These are phyloP conservation scores for Drosophila melanica DNA, from an alignment of 1,140 invertebrate species.

Conservation along the genomic window DNA sequence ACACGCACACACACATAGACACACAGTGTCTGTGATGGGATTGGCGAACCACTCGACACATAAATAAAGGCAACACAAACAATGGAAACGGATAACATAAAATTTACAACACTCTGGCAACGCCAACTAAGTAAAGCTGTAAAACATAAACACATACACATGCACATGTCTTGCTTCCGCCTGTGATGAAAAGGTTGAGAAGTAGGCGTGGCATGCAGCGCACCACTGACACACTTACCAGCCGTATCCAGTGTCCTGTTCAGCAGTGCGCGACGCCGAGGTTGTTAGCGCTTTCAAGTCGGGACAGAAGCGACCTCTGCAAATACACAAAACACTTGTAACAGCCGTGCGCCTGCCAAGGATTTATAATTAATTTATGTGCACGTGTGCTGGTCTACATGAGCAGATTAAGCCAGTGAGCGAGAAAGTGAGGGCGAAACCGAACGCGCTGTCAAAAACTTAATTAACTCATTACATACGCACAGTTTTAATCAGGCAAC, in stretches of 20 bases:
- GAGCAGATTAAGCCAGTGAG: background rate
- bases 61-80: constrained; percentile 74
- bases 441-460: constrained; percentile 68
- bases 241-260: constrained; percentile 12
- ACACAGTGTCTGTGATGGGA: constrained; percentile 7
- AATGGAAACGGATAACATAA: constrained; percentile 80
- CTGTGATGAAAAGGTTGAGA: constrained; percentile 70
- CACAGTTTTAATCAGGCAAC: constrained; percentile 78
- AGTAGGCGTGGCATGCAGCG: constrained; percentile 54
- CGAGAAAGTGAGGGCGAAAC: constrained; percentile 12
- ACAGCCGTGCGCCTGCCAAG: constrained; percentile 48
- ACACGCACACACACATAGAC: background rate
- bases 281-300: constrained; percentile 47
- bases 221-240: constrained; percentile 73
- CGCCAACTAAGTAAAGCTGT: constrained; percentile 56
- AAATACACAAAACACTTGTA: constrained; percentile 81
- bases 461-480: constrained; percentile 84
- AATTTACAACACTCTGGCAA: constrained; percentile 73
- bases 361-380: constrained; percentile 82
- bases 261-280: constrained; percentile 5
- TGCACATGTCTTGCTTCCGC: constrained; percentile 45
- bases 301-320: constrained; percentile 59
- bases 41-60: constrained; percentile 44
- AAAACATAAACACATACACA: constrained; percentile 35
- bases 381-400: constrained; percentile 43